phyloP scores from a whole-genome alignment of 2,888 invertebrate species.

The Pemphredon lugubris region DNA sequence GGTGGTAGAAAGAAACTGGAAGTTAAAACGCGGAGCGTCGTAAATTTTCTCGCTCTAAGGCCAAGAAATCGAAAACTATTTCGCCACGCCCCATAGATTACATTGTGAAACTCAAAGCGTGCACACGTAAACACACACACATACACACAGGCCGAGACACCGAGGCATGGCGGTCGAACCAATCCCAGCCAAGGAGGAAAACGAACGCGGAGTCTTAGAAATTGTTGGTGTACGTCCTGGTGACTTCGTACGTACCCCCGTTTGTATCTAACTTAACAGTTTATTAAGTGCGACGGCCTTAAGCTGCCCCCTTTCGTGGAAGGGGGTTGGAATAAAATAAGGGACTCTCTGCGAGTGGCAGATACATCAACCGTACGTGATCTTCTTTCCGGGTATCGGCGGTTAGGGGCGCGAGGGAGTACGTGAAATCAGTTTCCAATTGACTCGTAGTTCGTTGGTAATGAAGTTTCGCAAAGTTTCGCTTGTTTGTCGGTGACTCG shows the following conservation, averaged over 20 bases:
- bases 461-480: too few relatives aligned
- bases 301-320: too few relatives aligned
- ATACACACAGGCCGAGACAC: conserved; percentile 12
- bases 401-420: too few relatives aligned
- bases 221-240: conserved; percentile 33
- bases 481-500: too few relatives aligned
- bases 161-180: background rate
- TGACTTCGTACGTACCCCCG: background rate
- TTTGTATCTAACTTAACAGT: background rate
- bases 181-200: conserved; percentile 11
- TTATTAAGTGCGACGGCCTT: conserved; percentile 41
- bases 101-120: conserved; percentile 67
- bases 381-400: too few relatives aligned
- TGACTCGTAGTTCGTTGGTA: too few relatives aligned
- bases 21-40: conserved; percentile 65
- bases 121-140: too few relatives aligned
- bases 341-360: too few relatives aligned
- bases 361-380: too few relatives aligned
- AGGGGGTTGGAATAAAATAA: too few relatives aligned
- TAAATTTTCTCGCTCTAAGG: conserved; percentile 66
- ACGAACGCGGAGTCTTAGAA: conserved; percentile 34
- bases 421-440: too few relatives aligned
- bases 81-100: conserved; percentile 76
- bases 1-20: conserved; percentile 55
- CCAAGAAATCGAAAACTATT: conserved; percentile 76